Percentiles rank a stretch among this genome's conserved stretches.
Evolutionary conservation across 2,888 invertebrate genomes (phyloP).

Genomic region (Aethes cnicana): DNA sequence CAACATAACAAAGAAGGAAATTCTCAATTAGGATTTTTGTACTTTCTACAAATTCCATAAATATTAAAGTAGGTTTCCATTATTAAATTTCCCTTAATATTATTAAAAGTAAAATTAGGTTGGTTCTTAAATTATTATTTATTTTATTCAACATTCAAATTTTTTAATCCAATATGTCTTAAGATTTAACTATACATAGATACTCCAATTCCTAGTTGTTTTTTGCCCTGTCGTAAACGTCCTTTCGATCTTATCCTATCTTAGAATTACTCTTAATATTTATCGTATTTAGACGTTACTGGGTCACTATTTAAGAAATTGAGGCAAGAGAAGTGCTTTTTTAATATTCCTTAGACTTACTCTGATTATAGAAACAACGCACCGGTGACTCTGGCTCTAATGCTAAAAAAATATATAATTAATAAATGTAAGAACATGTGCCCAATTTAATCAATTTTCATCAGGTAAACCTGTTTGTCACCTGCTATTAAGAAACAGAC

Average conservation of each 20-base stretch:
- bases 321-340: not conserved
- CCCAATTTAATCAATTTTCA: no score
- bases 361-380: no score
- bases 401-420: no score
- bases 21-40: no score
- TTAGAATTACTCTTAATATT: not conserved
- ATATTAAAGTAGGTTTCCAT: no score
- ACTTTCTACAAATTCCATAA: no score
- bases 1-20: no score
- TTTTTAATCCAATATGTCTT: not conserved
- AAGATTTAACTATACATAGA: not conserved
- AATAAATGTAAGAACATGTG: no score
- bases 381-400: no score
- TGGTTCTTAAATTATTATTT: not conserved
- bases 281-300: conserved; percentile 7
- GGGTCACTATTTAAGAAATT: conserved; percentile 9
- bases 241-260: conserved; percentile 43
- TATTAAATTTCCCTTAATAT: no score
- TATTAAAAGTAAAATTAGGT: not conserved
- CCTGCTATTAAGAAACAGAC: no score
- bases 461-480: no score
- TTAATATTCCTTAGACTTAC: not conserved
- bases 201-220: conserved; percentile 33
- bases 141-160: not conserved
- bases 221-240: conserved; percentile 64